Conservation (phyloP, 1,140 invertebrate genomes). For the Leucophenga varia region DNA sequence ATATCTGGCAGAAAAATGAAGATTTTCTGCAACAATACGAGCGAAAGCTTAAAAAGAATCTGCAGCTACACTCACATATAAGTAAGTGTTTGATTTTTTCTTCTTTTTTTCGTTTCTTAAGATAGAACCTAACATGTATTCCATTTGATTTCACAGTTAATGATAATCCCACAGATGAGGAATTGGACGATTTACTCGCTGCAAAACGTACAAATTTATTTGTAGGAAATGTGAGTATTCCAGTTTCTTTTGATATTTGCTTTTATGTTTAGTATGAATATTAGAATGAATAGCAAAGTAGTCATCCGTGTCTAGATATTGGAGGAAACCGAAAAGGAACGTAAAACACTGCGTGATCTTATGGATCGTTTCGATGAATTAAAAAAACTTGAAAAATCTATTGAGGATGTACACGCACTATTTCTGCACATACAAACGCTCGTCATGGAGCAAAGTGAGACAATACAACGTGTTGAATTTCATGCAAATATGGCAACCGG, state of each 20-base stretch:
- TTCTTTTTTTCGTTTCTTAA: too few species aligned
- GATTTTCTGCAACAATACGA: constrained; percentile 48
- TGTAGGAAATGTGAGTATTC: constrained; percentile 49
- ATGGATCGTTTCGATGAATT: constrained; percentile 52
- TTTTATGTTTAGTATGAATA: too few species aligned
- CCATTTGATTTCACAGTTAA: constrained; percentile 38
- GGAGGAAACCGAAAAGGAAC: constrained; percentile 52
- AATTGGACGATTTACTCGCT: constrained; percentile 47
- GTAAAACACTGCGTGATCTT: constrained; percentile 43
- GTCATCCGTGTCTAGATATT: constrained; percentile 37
- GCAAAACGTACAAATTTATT: constrained; percentile 53
- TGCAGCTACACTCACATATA: constrained; percentile 48
- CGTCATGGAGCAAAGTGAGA: constrained; percentile 52
- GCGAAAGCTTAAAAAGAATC: constrained; percentile 43
- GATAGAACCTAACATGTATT: too few species aligned
- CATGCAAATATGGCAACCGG: constrained; percentile 50
- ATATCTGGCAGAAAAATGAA: constrained; percentile 52
- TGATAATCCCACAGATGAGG: constrained; percentile 46
- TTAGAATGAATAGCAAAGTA: too few species aligned
- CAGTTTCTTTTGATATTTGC: too few species aligned
- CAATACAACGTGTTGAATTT: constrained; percentile 50
- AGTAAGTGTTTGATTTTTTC: constrained; percentile 30
- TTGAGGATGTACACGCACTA: constrained; percentile 51
- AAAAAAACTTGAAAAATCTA: constrained; percentile 50
- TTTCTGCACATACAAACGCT: constrained; percentile 52